A percentile compares a stretch with the other conserved stretches of the same genome.
Evolutionary conservation across 2,797 vertebrate genomes (phyloP).

Genomic region (Bryconaethiops microstoma): DNA sequence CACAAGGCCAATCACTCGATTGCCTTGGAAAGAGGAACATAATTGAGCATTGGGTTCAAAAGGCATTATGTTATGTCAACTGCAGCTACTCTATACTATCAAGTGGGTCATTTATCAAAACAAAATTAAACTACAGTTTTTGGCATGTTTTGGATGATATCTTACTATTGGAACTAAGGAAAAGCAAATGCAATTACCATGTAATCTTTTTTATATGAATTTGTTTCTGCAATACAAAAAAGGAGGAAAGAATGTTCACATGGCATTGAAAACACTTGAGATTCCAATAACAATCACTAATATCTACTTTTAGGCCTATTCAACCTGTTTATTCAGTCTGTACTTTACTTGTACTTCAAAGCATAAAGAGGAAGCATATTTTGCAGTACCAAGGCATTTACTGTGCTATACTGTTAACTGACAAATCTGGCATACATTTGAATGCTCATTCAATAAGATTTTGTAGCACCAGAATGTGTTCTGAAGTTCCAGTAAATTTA

Average conservation of each 20-base stretch:
- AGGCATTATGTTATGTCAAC: not conserved
- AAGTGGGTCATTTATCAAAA: not conserved
- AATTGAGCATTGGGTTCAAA: conserved; percentile 8
- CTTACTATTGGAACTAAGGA: not conserved
- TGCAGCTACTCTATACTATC: not conserved
- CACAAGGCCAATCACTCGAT: conserved; percentile 3
- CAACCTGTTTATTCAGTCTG: not conserved
- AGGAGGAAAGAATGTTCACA: not conserved
- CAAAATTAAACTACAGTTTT: conserved; percentile 4
- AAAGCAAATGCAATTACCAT: not conserved
- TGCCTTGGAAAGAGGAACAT: not conserved
- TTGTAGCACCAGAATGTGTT: not conserved
- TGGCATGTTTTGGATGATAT: not conserved
- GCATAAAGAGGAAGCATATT: conserved; percentile 1
- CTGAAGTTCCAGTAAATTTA: not conserved
- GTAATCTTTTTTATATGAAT: not conserved
- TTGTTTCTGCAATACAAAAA: no score
- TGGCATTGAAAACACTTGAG: not conserved
- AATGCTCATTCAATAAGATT: not conserved
- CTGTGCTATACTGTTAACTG: not conserved
- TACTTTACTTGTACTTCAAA: not conserved
- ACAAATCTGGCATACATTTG: not conserved
- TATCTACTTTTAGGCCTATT: not conserved
- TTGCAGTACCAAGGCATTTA: conserved; percentile 48
- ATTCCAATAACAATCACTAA: not conserved